These are phyloP conservation scores for Phyllotis vaccarum DNA, from an alignment of 2,797 vertebrate genomes.

Conservation along the genomic window DNA sequence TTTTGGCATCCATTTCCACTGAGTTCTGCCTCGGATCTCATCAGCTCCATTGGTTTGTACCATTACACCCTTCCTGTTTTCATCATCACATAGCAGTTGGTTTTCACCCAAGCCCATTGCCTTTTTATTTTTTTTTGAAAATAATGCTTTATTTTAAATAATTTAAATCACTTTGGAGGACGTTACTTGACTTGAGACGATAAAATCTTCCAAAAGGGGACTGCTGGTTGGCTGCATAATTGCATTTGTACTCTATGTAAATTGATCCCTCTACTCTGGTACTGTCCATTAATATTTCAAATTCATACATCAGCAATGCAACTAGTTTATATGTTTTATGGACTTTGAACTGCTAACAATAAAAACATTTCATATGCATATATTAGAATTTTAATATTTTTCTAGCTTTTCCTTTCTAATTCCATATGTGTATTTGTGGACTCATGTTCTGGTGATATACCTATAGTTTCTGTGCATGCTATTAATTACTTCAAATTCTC, in stretches of 20 bases:
- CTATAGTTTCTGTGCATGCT: background rate
- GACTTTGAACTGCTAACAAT: constrained; percentile 62
- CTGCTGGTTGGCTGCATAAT: constrained; percentile 69
- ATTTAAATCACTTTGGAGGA: constrained; percentile 67
- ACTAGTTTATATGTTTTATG: constrained; percentile 69
- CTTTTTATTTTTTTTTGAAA: constrained; percentile 22
- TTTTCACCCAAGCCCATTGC: constrained; percentile 19
- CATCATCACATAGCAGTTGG: background rate
- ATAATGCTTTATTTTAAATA: constrained; percentile 69
- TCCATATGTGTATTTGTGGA: background rate
- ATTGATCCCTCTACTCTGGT: constrained; percentile 10
- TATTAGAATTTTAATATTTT: constrained; percentile 60
- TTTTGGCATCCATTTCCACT: background rate
- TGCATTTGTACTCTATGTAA: constrained; percentile 56
- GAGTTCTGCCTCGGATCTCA: too few relatives aligned
- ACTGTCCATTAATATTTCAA: constrained; percentile 51
- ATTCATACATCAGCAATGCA: constrained; percentile 5
- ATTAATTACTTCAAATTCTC: constrained; percentile 32
- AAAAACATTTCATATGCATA: constrained; percentile 58
- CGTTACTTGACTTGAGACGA: constrained; percentile 67
- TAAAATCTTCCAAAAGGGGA: constrained; percentile 53
- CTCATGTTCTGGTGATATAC: background rate
- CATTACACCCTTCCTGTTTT: background rate
- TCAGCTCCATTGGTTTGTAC: background rate
- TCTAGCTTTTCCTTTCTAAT: background rate